Evolutionary conservation across 2,888 invertebrate species (phyloP).

Genomic region (Prenolepis imparis): DNA sequence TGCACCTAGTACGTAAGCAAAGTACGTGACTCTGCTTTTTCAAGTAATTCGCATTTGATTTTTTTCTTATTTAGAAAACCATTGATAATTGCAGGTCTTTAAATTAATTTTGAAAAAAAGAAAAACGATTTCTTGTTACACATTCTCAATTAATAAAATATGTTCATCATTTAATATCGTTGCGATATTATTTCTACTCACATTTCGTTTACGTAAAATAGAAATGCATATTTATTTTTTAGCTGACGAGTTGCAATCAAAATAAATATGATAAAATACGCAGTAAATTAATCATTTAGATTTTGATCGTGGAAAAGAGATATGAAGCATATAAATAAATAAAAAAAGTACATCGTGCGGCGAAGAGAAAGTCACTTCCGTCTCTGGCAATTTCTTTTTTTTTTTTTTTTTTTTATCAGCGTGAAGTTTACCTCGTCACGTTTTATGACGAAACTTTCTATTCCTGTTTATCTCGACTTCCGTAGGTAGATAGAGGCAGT

Average conservation of each 20-base stretch:
- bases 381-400: conserved; percentile 15
- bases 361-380: conserved; percentile 5
- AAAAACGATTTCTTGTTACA: background rate
- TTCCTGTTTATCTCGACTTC: conserved; percentile 24
- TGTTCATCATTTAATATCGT: background rate
- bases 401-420: conserved; percentile 37
- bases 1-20: background rate
- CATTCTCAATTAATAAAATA: conserved; percentile 5
- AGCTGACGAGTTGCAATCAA: background rate
- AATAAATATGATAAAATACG: conserved; percentile 14
- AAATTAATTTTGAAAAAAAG: background rate
- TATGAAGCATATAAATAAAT: background rate
- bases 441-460: conserved; percentile 33
- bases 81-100: background rate
- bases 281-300: conserved; percentile 19
- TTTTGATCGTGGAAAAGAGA: background rate
- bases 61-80: background rate
- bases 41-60: background rate
- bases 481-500: background rate
- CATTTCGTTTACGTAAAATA: background rate
- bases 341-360: conserved; percentile 20
- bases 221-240: conserved; percentile 45
- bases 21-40: background rate
- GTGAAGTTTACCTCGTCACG: background rate
- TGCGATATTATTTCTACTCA: background rate